Conservation (phyloP, 2,113 vertebrate genomes). For the Penelope pileata region DNA sequence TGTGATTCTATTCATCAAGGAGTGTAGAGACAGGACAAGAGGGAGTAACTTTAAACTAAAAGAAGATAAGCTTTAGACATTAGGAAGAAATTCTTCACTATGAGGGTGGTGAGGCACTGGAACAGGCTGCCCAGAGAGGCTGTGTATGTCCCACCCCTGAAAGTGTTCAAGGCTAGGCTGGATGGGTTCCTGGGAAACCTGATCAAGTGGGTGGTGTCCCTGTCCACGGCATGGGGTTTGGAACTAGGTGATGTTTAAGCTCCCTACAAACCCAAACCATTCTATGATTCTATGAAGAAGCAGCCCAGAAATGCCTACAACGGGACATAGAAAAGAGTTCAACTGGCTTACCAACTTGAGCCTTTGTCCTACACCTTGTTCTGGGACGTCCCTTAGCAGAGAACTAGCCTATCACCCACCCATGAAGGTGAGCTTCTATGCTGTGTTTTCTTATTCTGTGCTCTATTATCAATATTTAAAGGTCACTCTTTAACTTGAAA, state of each 20-base stretch:
- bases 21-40: too few relatives aligned
- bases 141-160: not conserved
- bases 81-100: not conserved
- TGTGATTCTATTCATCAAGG: too few relatives aligned
- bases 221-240: not conserved
- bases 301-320: not conserved
- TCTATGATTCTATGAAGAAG: not conserved
- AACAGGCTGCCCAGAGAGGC: not conserved
- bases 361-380: not conserved
- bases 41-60: too few relatives aligned
- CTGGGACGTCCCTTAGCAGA: not conserved
- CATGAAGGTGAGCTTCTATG: not conserved
- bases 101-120: not conserved
- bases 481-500: not conserved
- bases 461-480: not conserved
- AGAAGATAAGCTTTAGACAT: too few relatives aligned
- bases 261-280: not conserved
- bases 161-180: not conserved
- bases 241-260: not conserved
- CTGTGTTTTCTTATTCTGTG: not conserved
- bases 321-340: not conserved
- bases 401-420: not conserved
- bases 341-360: not conserved
- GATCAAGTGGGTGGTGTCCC: too few relatives aligned
- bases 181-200: too few relatives aligned